phyloP scores from a whole-genome alignment of 1,140 invertebrate genomes.

The Anthonomus grandis region DNA sequence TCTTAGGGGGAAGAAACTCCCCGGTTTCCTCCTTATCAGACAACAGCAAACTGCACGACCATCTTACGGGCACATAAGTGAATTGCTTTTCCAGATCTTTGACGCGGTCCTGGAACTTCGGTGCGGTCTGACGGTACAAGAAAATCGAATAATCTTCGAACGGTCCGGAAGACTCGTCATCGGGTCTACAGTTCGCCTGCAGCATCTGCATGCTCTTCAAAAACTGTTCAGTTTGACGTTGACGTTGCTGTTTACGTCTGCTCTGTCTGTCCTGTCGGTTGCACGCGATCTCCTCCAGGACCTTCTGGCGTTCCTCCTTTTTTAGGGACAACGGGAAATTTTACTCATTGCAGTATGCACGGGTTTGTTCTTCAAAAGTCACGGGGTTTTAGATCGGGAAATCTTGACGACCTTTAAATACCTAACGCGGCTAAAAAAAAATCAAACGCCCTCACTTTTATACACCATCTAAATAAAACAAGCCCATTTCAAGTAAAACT shows the following conservation, averaged over 20 bases:
- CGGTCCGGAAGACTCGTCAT: conserved; percentile 52
- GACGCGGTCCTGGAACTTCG: conserved; percentile 72
- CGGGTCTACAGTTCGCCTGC: conserved; percentile 61
- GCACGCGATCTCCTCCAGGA: conserved; percentile 63
- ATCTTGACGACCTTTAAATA: too few species aligned
- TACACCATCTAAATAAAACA: too few species aligned
- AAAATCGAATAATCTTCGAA: conserved; percentile 75
- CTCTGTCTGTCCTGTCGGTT: conserved; percentile 64
- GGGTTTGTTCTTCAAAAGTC: too few species aligned
- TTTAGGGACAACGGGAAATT: conserved; percentile 21
- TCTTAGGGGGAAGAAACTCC: not conserved
- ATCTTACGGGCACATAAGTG: conserved; percentile 70
- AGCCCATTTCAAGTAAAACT: too few species aligned
- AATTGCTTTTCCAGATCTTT: conserved; percentile 73
- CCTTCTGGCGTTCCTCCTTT: conserved; percentile 65
- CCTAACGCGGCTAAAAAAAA: too few species aligned
- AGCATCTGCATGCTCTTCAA: conserved; percentile 76
- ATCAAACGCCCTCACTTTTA: too few species aligned
- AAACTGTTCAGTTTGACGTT: conserved; percentile 69
- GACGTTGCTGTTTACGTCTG: conserved; percentile 62
- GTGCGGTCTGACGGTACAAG: conserved; percentile 69
- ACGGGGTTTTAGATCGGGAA: too few species aligned
- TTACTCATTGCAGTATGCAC: too few species aligned
- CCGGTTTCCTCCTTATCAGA: not conserved
- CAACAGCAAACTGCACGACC: conserved; percentile 26